Conservation (phyloP, 1,140 invertebrate species). For the Harlomillsia oculata region DNA sequence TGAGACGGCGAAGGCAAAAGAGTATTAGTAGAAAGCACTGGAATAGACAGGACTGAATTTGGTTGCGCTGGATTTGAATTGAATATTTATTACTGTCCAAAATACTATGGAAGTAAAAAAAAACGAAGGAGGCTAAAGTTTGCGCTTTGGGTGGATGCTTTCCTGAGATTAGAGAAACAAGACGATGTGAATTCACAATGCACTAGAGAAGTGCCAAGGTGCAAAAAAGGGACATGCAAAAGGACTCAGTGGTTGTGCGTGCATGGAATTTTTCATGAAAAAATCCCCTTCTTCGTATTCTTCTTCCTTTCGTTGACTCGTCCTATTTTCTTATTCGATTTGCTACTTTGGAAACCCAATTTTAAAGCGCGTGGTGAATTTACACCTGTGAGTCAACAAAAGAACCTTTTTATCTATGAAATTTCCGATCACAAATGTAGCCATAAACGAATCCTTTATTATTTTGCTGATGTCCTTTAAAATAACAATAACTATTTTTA, state of each 20-base stretch:
- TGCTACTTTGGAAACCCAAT: constrained; percentile 28
- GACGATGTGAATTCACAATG: background rate
- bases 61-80: no score
- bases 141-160: background rate
- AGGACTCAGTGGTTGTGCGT: constrained; percentile 26
- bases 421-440: no score
- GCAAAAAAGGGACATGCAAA: constrained; percentile 21
- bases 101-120: no score
- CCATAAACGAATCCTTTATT: no score
- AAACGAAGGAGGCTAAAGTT: no score
- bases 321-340: constrained; percentile 33
- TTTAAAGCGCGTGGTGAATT: constrained; percentile 22
- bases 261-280: constrained; percentile 28
- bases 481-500: no score
- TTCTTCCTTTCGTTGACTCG: constrained; percentile 28
- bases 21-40: background rate
- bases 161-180: constrained; percentile 6
- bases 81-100: no score
- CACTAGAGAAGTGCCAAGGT: background rate
- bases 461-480: no score
- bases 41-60: no score
- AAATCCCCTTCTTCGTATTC: constrained; percentile 27
- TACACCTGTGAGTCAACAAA: no score
- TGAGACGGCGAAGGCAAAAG: background rate
- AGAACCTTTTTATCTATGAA: no score